Base-by-base conservation (phyloP, 2,113 vertebrate genomes). In the Craseonycteris thonglongyai region DNA sequence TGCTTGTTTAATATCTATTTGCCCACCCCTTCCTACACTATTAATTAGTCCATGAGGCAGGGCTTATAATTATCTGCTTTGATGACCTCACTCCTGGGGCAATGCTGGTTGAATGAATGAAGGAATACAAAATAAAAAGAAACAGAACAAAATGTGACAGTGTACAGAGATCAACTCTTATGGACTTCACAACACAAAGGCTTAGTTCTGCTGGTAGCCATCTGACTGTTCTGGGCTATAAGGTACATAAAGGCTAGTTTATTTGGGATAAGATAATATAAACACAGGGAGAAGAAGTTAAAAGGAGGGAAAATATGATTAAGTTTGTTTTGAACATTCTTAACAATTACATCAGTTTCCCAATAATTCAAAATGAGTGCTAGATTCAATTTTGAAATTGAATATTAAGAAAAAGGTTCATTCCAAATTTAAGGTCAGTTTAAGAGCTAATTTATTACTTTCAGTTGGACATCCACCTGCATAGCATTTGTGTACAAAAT, bases 371-470 rank as follows among this genome's bases (percentile, higher is more conserved):
- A 89, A 92, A 14, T 83, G 38, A 92, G 68, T 47, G 2, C 14
- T 88, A 72, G 24, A 84, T 56, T 83, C 38, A 56, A 49, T 87
- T 92, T 90, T 88, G 33, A 86, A 96, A 92, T 45, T 68, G 7
- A 85, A 26, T 95, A 14, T 56, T 63, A 68, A 69, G 76, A 88
- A 40, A 7, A 75, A 42, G 42, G 1, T 61, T 90, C 40, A 72
- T 40, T 28, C 58, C 83, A 45, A 87, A 71, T 42, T 93, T 86
- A 95, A 71, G n/a, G 59, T 74, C 72, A 63, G 2, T 63, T 86
- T 69, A 56, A 92, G 24, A 63, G 11, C 8, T 38, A 24, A 82
- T 74, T 56, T 81, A 28, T 93, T 65, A 56, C 40, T 89, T 75
- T 47, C 26, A 86, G 58, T 76, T 80, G 7, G 30, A 19, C 19